Conservation (phyloP, 2,797 vertebrate species). For the Aselliscus stoliczkanus region DNA sequence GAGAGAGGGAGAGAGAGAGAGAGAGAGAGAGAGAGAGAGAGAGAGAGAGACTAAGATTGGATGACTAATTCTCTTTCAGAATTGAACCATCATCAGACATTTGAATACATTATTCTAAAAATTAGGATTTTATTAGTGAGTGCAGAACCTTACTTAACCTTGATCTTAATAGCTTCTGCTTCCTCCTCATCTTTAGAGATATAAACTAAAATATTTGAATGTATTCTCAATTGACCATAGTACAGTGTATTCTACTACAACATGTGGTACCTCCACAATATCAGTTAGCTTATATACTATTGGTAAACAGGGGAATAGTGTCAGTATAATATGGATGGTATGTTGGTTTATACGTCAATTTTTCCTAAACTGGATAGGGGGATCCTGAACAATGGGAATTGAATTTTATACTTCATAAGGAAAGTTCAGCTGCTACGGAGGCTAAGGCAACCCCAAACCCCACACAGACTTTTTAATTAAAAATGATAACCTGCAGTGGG, state of each 20-base stretch:
- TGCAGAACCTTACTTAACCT: background rate
- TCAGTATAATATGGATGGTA: background rate
- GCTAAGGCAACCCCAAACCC: background rate
- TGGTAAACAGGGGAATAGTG: background rate
- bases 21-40: too few species aligned
- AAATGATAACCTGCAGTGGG: background rate
- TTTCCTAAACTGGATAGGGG: background rate
- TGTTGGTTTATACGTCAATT: background rate
- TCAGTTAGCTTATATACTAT: background rate
- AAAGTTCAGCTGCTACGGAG: background rate
- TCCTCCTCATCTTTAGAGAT: background rate
- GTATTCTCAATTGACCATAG: background rate
- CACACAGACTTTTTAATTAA: background rate
- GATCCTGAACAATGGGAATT: background rate
- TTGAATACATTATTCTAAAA: background rate
- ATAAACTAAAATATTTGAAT: background rate
- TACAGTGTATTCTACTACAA: background rate
- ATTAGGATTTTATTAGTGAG: background rate
- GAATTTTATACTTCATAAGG: background rate
- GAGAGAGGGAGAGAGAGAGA: too few species aligned
- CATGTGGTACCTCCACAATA: background rate
- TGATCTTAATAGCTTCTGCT: background rate
- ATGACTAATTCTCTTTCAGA: background rate
- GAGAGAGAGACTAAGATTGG: background rate
- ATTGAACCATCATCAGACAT: background rate